Percentiles rank a stretch among this genome's conserved stretches.
Conservation (phyloP, 2,113 vertebrate genomes). For the Python bivittatus region DNA sequence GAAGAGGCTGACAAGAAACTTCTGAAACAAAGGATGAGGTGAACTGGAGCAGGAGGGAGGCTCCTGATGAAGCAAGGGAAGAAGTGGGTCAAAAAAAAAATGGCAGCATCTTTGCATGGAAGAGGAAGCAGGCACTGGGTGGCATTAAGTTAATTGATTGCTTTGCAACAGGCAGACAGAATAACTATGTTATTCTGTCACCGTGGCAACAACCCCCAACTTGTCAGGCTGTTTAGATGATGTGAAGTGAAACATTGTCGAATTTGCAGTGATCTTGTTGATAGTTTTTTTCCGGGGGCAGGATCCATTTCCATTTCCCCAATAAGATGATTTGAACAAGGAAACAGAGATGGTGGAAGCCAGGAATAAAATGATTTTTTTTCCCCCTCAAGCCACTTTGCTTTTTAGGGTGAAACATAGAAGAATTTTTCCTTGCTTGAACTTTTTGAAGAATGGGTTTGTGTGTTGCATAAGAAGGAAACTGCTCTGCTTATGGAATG, state of each 20-base stretch:
- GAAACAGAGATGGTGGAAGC: background rate
- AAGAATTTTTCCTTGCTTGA: background rate
- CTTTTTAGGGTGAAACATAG: background rate
- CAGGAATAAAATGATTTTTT: constrained; percentile 14
- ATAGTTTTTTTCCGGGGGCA: constrained; percentile 70
- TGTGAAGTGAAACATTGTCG: constrained; percentile 86
- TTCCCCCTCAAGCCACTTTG: background rate
- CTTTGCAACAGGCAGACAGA: constrained; percentile 86
- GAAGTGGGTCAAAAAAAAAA: constrained; percentile 36
- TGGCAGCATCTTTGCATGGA: constrained; percentile 63
- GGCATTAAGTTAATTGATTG: constrained; percentile 89
- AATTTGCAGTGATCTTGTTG: constrained; percentile 82
- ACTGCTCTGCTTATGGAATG: rapidly evolving
- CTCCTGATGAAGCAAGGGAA: constrained; percentile 33
- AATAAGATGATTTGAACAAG: background rate
- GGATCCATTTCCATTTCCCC: constrained; percentile 54
- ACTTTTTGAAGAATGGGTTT: too few species aligned
- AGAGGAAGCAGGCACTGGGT: constrained; percentile 76
- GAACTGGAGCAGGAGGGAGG: too few species aligned
- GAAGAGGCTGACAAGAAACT: background rate
- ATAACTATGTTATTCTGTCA: constrained; percentile 81
- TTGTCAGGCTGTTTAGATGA: constrained; percentile 86
- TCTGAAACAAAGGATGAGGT: constrained; percentile 7
- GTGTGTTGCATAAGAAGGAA: background rate
- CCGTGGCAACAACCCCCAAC: constrained; percentile 83